Conservation (phyloP, 2,888 invertebrate species). For the Plebejus argus region DNA sequence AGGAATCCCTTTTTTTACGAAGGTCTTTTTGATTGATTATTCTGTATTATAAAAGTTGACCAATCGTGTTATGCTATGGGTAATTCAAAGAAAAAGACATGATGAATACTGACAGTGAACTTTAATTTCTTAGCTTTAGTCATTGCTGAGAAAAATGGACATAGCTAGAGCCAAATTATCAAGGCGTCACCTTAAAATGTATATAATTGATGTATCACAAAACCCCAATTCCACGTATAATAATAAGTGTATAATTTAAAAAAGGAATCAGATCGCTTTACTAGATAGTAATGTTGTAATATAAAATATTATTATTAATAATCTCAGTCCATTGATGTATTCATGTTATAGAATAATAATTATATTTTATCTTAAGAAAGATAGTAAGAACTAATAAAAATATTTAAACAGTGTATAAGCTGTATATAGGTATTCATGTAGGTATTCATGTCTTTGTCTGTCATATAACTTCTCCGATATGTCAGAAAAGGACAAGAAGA, state of each 20-base stretch:
- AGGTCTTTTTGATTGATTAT: no score
- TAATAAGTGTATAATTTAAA: slow-evolving; percentile 22
- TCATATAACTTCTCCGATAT: background rate
- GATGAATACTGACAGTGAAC: no score
- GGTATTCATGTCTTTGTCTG: background rate
- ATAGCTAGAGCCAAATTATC: no score
- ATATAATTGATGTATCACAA: slow-evolving; percentile 10
- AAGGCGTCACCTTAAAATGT: no score
- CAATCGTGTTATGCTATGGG: no score
- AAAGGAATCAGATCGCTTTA: slow-evolving; percentile 29
- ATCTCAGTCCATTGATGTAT: background rate
- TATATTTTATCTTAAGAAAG: background rate
- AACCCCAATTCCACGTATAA: background rate
- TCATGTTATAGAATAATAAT: background rate
- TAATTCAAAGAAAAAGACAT: no score
- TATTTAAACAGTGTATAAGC: background rate
- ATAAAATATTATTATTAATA: slow-evolving; percentile 1
- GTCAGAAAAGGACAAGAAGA: background rate
- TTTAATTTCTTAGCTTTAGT: no score
- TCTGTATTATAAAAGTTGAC: no score
- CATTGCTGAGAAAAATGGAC: no score
- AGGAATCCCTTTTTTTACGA: no score
- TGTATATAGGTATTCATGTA: no score
- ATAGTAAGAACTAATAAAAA: background rate
- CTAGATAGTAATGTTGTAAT: background rate